Evolutionary conservation across 2,113 vertebrate genomes (phyloP), one percentile per base, ranked within the genome.

Genomic region (Onychostoma macrolepis): DNA sequence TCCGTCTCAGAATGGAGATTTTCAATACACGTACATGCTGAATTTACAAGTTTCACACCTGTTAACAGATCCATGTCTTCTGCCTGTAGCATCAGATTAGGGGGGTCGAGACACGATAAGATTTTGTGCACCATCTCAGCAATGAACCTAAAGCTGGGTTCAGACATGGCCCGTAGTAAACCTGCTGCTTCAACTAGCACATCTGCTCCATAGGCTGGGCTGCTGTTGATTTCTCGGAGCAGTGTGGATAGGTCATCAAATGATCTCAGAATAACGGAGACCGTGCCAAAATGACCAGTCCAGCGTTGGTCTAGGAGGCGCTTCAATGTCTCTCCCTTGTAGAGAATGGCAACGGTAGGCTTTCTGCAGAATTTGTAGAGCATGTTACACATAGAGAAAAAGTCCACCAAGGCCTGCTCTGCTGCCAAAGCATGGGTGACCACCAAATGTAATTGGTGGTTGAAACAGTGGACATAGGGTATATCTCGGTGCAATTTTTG

Each of bases 361-460:
- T 85, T 88, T 75, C 75, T 80, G 30, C 38, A 58, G 48, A 88
- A 85, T 28, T 75, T 85, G 67, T 85, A 88, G 17, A 88, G 77
- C 41, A 61, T 33, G 28, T 75, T 45, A 36, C 87, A 85, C 6
- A 88, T 38, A 33, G 30, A 33, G 30, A 33, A 33, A 33, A 33
- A 33, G 30, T 33, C 30, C 30, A 33, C 30, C 30, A 33, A 33
- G 30, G 50, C 53, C 6, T 28, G 13, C 38, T 88, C 87, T 17
- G 26, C 13, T 19, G 77, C 53, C 87, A 85, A 30, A 4, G 74
- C n/a, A n/a, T n/a, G n/a, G n/a, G n/a, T n/a, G n/a, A n/a, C n/a
- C n/a, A n/a, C n/a, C n/a, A n/a, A n/a, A n/a, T n/a, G n/a, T n/a
- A n/a, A n/a, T n/a, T n/a, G n/a, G n/a, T n/a, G n/a, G n/a, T n/a